Evolutionary conservation across 2,113 vertebrate genomes (phyloP).

Genomic region (Carassius gibelio): DNA sequence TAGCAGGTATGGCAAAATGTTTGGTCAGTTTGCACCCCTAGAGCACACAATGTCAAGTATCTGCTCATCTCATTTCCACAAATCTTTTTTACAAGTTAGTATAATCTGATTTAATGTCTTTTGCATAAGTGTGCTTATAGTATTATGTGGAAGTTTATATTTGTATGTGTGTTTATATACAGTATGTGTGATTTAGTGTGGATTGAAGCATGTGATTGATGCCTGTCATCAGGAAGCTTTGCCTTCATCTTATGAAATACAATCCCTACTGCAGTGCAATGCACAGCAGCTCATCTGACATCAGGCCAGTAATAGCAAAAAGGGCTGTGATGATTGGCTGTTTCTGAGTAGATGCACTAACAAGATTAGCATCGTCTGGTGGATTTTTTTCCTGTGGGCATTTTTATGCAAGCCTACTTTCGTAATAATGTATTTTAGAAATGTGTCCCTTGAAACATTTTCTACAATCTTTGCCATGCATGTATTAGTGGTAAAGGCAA

Average conservation of each 20-base stretch:
- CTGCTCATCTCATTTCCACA: not conserved
- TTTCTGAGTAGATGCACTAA: not conserved
- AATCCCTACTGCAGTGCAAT: constrained; percentile 6
- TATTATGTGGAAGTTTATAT: constrained; percentile 1
- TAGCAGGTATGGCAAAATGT: not conserved
- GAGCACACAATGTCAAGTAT: not conserved
- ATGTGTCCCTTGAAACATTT: not conserved
- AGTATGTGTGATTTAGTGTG: constrained; percentile 12
- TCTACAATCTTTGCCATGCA: not conserved
- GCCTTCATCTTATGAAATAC: constrained; percentile 17
- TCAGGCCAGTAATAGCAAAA: constrained; percentile 4
- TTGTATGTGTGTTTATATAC: not conserved
- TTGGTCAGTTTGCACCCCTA: not conserved
- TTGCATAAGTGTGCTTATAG: constrained; percentile 18
- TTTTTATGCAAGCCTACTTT: not conserved
- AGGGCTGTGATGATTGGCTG: not conserved
- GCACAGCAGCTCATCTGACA: not conserved
- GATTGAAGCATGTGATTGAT: not conserved
- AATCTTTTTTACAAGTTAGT: not conserved
- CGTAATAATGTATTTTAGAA: not conserved
- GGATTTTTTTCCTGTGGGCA: not conserved
- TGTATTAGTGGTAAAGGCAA: not conserved
- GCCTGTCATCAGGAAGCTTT: constrained; percentile 3
- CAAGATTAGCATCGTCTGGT: not conserved
- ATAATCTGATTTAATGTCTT: not conserved